Conservation (phyloP, 2,797 vertebrate species). For the Tympanoctomys barrerae region DNA sequence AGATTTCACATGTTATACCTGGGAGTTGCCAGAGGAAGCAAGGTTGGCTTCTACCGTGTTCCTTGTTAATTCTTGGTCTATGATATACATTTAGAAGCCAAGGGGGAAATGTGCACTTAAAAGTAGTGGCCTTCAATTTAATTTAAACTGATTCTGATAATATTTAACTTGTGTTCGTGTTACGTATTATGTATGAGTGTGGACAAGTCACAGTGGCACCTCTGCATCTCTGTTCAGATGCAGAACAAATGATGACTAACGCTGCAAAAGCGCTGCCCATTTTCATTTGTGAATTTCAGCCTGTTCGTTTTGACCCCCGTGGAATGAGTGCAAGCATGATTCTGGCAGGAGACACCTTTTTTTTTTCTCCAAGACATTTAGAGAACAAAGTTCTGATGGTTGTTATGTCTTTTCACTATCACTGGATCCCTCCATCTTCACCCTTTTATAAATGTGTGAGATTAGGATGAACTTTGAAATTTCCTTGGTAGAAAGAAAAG, state of each 20-base stretch:
- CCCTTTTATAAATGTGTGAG: constrained; percentile 81
- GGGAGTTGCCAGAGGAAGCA: constrained; percentile 62
- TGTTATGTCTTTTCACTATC: constrained; percentile 77
- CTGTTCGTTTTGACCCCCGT: constrained; percentile 52
- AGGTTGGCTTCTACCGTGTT: not conserved
- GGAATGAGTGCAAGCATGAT: constrained; percentile 74
- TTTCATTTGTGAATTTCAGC: constrained; percentile 1
- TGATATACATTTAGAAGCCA: constrained; percentile 58
- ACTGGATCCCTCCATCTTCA: constrained; percentile 82
- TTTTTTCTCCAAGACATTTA: constrained; percentile 76
- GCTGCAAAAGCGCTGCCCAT: not conserved
- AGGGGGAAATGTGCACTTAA: constrained; percentile 48
- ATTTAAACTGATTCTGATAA: constrained; percentile 82
- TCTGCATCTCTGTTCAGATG: constrained; percentile 66
- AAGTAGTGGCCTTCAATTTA: constrained; percentile 81
- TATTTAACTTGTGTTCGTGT: constrained; percentile 88
- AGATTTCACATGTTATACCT: constrained; percentile 45
- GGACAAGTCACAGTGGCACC: constrained; percentile 52
- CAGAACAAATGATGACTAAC: constrained; percentile 34
- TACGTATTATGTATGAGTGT: constrained; percentile 55
- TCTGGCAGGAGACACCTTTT: constrained; percentile 78
- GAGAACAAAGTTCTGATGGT: constrained; percentile 81
- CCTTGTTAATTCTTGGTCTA: constrained; percentile 61
- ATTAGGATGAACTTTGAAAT: constrained; percentile 79
- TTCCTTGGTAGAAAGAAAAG: constrained; percentile 82